phyloP scores from a whole-genome alignment of 1,140 invertebrate genomes.

The Caenorhabditis brenneri region DNA sequence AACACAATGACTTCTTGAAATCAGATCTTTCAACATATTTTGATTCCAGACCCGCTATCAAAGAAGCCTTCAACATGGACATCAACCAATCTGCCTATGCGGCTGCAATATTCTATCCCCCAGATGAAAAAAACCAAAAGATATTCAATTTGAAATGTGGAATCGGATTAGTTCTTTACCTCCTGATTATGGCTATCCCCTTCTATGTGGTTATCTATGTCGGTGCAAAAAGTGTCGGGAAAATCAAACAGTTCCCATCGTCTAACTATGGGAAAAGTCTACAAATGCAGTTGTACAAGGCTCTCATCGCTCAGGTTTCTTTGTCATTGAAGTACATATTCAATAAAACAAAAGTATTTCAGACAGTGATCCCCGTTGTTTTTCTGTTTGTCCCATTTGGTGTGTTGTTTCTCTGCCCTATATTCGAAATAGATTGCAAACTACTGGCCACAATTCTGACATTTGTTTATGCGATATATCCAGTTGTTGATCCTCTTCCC shows the following conservation, averaged over 20 bases:
- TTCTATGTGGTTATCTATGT: not conserved
- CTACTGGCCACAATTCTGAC: not conserved
- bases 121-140: not conserved
- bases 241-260: constrained; percentile 14
- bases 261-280: not conserved
- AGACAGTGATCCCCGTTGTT: constrained; percentile 5
- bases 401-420: not conserved
- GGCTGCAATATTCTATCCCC: not conserved
- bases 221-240: not conserved
- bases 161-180: not conserved
- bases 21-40: too few relatives aligned
- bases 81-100: constrained; percentile 13
- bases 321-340: not conserved
- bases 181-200: not conserved
- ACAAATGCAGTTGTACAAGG: not conserved
- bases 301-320: not conserved
- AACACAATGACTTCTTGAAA: too few relatives aligned
- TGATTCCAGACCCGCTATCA: not conserved
- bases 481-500: not conserved
- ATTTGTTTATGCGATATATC: constrained; percentile 20
- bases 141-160: not conserved
- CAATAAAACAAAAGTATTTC: not conserved
- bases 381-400: not conserved
- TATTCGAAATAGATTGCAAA: not conserved
- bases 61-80: not conserved